Evolutionary conservation across 2,888 invertebrate species (phyloP), one percentile per base, ranked within the genome.

Genomic region (Apotomis turbidana): DNA sequence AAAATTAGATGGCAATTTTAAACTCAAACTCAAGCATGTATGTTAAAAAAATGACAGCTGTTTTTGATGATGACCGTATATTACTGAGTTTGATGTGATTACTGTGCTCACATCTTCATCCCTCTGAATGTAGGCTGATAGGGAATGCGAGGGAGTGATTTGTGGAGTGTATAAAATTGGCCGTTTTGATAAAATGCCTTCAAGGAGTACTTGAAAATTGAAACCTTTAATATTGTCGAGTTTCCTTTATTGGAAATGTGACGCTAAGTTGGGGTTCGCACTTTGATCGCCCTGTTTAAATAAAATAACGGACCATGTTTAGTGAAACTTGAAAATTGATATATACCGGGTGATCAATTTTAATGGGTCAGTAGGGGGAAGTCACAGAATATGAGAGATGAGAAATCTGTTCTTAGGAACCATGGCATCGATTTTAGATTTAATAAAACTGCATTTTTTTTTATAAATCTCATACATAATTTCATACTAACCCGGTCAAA

Each of bases 71-170:
- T 27, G 27, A 27, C 27, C 27, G 27, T 27, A 27, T 0, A 10
- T 49, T 74, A 72, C 73, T 79, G 66, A n/a, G 8, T 57, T 4
- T 9, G 12, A 54, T 6, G 8, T 0, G 57, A n/a, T 36, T 66
- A 57, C 54, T 66, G 66, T 57, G 66, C 87, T 73, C 5, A 71
- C 67, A 68, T 67, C 74, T 74, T 85, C 82, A 90, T 90, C 88
- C 90, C 88, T 85, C 79, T 58, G 67, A 59, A 67, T 71, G 44
- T 63, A 91, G 89, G 85, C 86, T 86, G 90, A 91, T 91, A 92
- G 90, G 90, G 90, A 87, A 84, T 83, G 80, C 78, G 82, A 80
- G 84, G 87, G 84, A 87, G 88, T 89, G 90, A 91, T 91, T 91
- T 90, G 87, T 86, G 82, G 81, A 84, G 83, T 78, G 79, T 80